Conservation (phyloP, 1,140 invertebrate species). For the Rhyacophila brunnea region DNA sequence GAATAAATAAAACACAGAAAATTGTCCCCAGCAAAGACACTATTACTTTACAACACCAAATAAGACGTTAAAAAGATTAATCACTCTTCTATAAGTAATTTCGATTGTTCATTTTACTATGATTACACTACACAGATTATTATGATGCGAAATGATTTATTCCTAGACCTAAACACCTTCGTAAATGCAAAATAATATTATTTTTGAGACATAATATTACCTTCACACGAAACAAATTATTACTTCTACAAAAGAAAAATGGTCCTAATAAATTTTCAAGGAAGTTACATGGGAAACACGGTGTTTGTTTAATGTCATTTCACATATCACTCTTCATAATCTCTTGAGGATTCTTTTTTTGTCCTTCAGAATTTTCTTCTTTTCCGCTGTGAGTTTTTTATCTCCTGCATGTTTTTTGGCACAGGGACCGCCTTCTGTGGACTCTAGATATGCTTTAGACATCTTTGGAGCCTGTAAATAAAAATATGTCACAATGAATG, state of each 20-base stretch:
- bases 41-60: conserved; percentile 17
- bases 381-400: conserved; percentile 76
- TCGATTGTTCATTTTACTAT: background rate
- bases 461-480: conserved; percentile 47
- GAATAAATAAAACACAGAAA: conserved; percentile 4
- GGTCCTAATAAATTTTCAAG: too few species aligned
- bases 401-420: conserved; percentile 83
- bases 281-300: conserved; percentile 7
- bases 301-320: background rate
- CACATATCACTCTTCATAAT: conserved; percentile 64
- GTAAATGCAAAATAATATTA: conserved; percentile 10
- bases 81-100: conserved; percentile 15
- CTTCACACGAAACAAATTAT: too few species aligned
- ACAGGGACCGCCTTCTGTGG: conserved; percentile 60
- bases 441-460: conserved; percentile 44
- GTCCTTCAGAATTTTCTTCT: conserved; percentile 76
- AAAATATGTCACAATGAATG: background rate
- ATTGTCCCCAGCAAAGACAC: conserved; percentile 11
- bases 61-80: conserved; percentile 12
- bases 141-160: background rate
- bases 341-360: conserved; percentile 85
- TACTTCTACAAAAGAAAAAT: too few species aligned
- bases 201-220: too few species aligned
- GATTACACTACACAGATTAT: background rate
- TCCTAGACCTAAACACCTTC: conserved; percentile 9